Conservation (phyloP, 2,113 vertebrate species). For the Syngnathus floridae region DNA sequence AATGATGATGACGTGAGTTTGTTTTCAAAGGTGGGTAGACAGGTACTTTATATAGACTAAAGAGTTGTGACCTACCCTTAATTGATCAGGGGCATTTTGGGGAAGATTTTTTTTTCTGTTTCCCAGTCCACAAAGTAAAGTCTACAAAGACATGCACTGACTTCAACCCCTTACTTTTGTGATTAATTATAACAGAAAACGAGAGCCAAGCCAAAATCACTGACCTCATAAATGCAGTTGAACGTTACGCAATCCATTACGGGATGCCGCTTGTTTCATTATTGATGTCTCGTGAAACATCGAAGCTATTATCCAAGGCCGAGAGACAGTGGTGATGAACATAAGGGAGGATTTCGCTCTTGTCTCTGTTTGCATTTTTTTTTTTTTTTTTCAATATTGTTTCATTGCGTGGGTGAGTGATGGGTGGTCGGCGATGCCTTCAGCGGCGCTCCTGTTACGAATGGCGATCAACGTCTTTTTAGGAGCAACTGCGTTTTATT, state of each 20-base stretch:
- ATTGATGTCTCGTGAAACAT: not conserved
- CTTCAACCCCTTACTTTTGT: not conserved
- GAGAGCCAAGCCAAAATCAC: not conserved
- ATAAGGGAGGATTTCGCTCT: not conserved
- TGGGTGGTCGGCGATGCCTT: too few species aligned
- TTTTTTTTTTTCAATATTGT: too few species aligned
- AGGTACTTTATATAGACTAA: not conserved
- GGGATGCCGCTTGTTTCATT: not conserved
- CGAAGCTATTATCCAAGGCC: not conserved
- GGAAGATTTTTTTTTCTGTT: not conserved
- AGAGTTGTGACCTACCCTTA: not conserved
- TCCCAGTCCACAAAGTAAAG: not conserved
- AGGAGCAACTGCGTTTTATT: too few species aligned
- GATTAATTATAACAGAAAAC: not conserved
- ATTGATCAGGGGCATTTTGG: not conserved
- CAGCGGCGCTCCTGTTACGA: too few species aligned
- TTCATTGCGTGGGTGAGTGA: too few species aligned
- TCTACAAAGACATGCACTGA: not conserved
- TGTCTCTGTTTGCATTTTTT: too few species aligned
- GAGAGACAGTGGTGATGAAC: not conserved
- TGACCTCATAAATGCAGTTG: not conserved
- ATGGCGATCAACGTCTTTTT: too few species aligned
- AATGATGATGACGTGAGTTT: constrained; percentile 5
- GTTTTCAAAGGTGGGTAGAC: not conserved
- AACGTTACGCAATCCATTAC: not conserved